These are phyloP conservation scores for Tubiluchus corallicola DNA, from an alignment of 2,888 invertebrate genomes.

Conservation along the genomic window DNA sequence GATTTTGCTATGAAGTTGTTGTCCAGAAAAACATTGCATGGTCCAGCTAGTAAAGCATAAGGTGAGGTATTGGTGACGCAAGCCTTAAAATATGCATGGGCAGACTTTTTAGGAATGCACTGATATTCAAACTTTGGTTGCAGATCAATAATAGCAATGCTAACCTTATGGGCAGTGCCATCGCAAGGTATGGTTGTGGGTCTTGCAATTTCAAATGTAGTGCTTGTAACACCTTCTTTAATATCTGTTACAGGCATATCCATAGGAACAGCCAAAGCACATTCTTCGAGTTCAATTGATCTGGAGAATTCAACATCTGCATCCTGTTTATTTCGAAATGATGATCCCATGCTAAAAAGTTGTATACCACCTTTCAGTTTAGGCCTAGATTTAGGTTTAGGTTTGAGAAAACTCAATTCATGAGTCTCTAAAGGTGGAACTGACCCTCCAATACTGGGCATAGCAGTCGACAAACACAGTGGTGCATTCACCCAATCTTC, in stretches of 20 bases:
- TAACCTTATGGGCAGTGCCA: slow-evolving; percentile 24
- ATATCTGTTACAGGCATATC: no score
- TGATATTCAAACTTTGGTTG: slow-evolving; percentile 27
- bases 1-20: slow-evolving; percentile 31
- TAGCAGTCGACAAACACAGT: slow-evolving; percentile 28
- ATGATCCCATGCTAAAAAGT: no score
- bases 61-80: slow-evolving; percentile 26
- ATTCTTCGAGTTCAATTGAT: no score
- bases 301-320: no score
- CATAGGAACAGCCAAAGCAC: no score
- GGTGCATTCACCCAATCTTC: slow-evolving; percentile 30
- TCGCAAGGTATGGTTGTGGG: slow-evolving; percentile 26
- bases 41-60: slow-evolving; percentile 28
- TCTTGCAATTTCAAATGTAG: slow-evolving; percentile 28
- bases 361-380: no score
- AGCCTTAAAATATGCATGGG: slow-evolving; percentile 28
- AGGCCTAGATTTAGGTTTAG: no score
- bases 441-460: slow-evolving; percentile 28
- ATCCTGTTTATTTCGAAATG: no score
- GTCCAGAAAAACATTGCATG: slow-evolving; percentile 30
- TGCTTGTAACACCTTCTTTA: slow-evolving; percentile 24
- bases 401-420: not conserved
- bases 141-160: slow-evolving; percentile 21
- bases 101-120: slow-evolving; percentile 25
- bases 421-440: slow-evolving; percentile 24